Evolutionary conservation across 2,113 vertebrate genomes (phyloP).

Genomic region (Pelobates fuscus): DNA sequence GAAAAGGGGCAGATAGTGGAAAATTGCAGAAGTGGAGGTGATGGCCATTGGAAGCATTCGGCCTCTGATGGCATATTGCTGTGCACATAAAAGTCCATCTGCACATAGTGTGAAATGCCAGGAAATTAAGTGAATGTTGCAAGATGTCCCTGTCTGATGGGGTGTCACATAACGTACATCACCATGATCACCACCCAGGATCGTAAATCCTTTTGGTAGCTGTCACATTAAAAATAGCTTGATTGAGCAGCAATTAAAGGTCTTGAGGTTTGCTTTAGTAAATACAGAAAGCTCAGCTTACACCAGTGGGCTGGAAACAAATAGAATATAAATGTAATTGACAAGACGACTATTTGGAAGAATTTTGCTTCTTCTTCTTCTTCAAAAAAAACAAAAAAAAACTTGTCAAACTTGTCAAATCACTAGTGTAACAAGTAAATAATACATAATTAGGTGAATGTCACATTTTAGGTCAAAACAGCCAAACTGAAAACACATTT

Average conservation of each 20-base stretch:
- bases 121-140: constrained; percentile 15
- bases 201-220: constrained; percentile 16
- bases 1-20: background rate
- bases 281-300: no score
- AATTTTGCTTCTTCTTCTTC: no score
- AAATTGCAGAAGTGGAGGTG: background rate
- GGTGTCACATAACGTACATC: background rate
- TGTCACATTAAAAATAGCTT: constrained; percentile 16
- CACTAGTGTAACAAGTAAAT: no score
- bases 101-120: constrained; percentile 35
- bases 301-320: no score
- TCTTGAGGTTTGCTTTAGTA: background rate
- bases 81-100: constrained; percentile 16
- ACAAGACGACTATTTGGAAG: no score
- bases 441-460: no score
- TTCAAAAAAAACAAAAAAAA: no score
- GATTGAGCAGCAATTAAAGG: background rate
- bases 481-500: no score
- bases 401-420: no score
- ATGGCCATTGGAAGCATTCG: background rate
- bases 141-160: background rate
- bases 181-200: background rate
- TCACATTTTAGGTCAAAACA: no score
- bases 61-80: constrained; percentile 13
- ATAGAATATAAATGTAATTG: no score